These are phyloP conservation scores for Rhombomys opimus DNA, from an alignment of 2,113 vertebrate genomes.

Conservation along the genomic window DNA sequence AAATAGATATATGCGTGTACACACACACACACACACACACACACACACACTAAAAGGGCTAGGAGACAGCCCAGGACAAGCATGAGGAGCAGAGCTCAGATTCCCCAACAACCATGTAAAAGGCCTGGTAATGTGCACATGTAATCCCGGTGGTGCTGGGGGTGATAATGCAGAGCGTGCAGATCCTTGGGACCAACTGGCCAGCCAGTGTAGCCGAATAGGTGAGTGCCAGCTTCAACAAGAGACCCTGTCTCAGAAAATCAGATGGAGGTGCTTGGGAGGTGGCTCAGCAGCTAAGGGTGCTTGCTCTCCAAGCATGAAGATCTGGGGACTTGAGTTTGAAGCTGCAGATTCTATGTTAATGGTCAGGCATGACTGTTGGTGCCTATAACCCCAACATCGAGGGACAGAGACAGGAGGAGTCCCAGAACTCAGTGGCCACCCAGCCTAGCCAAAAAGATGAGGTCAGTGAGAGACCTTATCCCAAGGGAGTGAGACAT, in stretches of 20 bases:
- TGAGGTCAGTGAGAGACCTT: neutral
- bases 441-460: neutral
- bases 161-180: too few relatives aligned
- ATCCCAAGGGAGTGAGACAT: neutral
- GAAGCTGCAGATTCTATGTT: neutral
- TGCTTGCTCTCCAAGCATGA: neutral
- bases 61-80: neutral
- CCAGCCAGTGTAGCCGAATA: neutral
- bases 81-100: neutral
- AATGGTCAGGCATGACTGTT: neutral
- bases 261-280: neutral
- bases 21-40: neutral
- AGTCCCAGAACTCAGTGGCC: neutral
- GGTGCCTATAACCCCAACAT: neutral
- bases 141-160: neutral
- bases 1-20: neutral
- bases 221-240: neutral
- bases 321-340: neutral
- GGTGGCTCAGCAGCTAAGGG: neutral
- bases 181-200: neutral
- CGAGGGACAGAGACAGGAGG: too few relatives aligned
- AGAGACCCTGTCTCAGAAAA: neutral
- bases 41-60: neutral
- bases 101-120: neutral
- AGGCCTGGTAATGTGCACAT: neutral